Conservation (phyloP, 2,797 vertebrate genomes). For the Chloroceryle amazona region DNA sequence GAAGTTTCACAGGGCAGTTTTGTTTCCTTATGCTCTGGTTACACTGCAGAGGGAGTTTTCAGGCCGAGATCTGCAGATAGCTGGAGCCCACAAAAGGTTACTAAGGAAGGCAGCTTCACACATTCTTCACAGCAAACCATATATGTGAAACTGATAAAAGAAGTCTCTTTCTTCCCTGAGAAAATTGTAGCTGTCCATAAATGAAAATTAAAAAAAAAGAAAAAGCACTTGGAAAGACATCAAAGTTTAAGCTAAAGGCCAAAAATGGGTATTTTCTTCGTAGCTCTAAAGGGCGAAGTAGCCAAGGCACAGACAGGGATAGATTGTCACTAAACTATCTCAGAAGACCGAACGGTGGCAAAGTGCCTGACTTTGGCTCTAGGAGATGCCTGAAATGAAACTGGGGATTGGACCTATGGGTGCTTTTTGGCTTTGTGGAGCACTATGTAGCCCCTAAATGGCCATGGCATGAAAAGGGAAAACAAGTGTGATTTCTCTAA, state of each 20-base stretch:
- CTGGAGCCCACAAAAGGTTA: background rate
- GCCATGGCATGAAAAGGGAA: background rate
- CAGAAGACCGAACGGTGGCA: background rate
- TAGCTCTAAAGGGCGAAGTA: background rate
- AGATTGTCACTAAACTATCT: background rate
- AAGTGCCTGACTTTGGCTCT: background rate
- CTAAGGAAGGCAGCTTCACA: background rate
- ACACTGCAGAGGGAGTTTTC: background rate
- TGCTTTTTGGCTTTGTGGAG: background rate
- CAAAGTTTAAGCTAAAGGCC: conserved; percentile 17
- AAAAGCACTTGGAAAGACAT: conserved; percentile 28
- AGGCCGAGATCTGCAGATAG: background rate
- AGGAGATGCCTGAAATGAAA: background rate
- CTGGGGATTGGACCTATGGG: background rate
- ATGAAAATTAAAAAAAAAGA: background rate
- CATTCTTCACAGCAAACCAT: background rate
- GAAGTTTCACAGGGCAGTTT: background rate
- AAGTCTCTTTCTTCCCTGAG: background rate
- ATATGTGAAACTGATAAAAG: background rate
- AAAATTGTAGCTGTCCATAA: background rate
- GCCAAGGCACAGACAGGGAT: background rate
- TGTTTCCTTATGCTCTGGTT: background rate
- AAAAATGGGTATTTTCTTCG: background rate
- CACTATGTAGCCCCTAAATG: background rate
- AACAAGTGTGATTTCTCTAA: background rate